Conservation (phyloP, 2,113 vertebrate genomes). For the Brachirus orientalis region DNA sequence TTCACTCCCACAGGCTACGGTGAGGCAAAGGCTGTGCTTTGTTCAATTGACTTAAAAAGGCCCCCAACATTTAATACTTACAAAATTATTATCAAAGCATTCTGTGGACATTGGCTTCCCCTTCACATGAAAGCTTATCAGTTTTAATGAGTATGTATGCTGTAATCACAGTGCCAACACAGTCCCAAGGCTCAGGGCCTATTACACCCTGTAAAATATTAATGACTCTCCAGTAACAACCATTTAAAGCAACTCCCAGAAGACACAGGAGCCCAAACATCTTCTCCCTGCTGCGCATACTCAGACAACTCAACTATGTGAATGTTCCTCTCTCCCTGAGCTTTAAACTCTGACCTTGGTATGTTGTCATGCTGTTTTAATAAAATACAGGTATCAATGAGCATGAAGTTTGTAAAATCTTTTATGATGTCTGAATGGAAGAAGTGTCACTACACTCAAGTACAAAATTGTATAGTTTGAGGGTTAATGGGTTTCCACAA, state of each 20-base stretch:
- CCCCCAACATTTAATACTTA: conserved; percentile 62
- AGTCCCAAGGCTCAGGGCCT: conserved; percentile 88
- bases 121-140: conserved; percentile 87
- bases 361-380: too few relatives aligned
- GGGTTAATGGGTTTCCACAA: too few relatives aligned
- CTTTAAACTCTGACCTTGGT: conserved; percentile 13
- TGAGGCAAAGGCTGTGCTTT: conserved; percentile 33
- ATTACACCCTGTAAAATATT: conserved; percentile 94
- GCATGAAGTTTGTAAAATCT: too few relatives aligned
- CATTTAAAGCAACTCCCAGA: conserved; percentile 86
- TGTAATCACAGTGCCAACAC: conserved; percentile 87
- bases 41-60: conserved; percentile 55
- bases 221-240: conserved; percentile 88
- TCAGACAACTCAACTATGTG: conserved; percentile 14
- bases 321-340: neutral
- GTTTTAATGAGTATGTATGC: conserved; percentile 87
- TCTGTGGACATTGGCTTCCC: conserved; percentile 69
- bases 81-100: conserved; percentile 67
- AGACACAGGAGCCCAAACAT: conserved; percentile 63
- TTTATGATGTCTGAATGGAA: too few relatives aligned
- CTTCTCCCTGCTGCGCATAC: conserved; percentile 9
- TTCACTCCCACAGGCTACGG: conserved; percentile 34
- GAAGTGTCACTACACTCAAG: too few relatives aligned
- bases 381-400: too few relatives aligned
- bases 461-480: too few relatives aligned